A percentile compares a stretch with the other conserved stretches of the same genome.
Evolutionary conservation across 1,140 invertebrate species (phyloP).

Genomic region (Ditylenchus dipsaci): DNA sequence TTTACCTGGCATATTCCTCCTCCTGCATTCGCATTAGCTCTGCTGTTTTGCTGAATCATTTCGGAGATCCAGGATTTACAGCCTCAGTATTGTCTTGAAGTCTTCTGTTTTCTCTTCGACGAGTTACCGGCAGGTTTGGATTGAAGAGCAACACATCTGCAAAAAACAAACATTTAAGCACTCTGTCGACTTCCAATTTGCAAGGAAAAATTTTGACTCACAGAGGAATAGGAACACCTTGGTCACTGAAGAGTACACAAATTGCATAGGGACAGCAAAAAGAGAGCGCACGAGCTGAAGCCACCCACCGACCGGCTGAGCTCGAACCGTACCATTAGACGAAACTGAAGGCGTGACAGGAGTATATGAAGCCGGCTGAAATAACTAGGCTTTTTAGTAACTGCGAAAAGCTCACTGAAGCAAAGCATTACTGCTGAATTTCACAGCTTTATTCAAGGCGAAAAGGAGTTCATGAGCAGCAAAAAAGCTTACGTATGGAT

Average conservation of each 20-base stretch:
- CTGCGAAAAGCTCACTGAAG: too few relatives aligned
- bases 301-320: neutral
- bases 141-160: neutral
- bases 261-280: slow-evolving; percentile 7
- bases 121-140: neutral
- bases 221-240: slow-evolving; percentile 20
- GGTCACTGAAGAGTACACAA: slow-evolving; percentile 12
- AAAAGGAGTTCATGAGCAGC: too few relatives aligned
- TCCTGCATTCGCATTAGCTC: slow-evolving; percentile 38
- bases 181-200: neutral
- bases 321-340: neutral
- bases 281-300: neutral
- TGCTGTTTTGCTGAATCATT: slow-evolving; percentile 19
- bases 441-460: too few relatives aligned
- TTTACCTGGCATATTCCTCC: slow-evolving; percentile 27
- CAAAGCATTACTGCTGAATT: too few relatives aligned
- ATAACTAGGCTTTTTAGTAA: too few relatives aligned
- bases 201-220: slow-evolving; percentile 13
- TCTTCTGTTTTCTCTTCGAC: too few relatives aligned
- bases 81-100: too few relatives aligned
- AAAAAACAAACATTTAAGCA: neutral
- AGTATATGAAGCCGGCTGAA: neutral
- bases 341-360: neutral
- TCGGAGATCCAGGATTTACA: neutral
- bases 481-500: too few relatives aligned